phyloP scores from a whole-genome alignment of 2,113 vertebrate species.

The Chaetura pelagica region DNA sequence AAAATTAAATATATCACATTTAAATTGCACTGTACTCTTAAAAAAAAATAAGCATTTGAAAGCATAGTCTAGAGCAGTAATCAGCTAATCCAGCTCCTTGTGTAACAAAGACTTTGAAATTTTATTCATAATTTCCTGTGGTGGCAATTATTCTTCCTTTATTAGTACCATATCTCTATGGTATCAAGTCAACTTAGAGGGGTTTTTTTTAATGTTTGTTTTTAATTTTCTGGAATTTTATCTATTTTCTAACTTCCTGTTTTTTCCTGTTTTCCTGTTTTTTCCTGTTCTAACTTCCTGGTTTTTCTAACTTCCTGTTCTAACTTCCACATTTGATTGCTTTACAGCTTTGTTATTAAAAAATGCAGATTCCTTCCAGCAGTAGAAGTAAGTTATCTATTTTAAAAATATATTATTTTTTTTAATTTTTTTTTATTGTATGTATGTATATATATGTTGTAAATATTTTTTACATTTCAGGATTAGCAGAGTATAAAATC shows the following conservation, averaged over 20 bases:
- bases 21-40: neutral
- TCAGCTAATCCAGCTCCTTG: neutral
- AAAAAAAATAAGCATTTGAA: neutral
- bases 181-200: neutral
- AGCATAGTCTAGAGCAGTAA: neutral
- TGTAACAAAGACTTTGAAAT: neutral
- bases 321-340: neutral
- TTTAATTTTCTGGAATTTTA: neutral
- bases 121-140: neutral
- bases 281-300: neutral
- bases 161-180: neutral
- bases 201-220: neutral
- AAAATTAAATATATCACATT: neutral
- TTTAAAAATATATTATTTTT: neutral
- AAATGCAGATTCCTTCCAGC: neutral
- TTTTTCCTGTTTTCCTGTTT: no score
- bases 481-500: neutral
- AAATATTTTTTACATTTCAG: neutral
- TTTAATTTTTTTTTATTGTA: no score
- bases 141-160: neutral
- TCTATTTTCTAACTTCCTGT: neutral
- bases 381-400: neutral
- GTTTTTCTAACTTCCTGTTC: neutral
- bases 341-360: neutral
- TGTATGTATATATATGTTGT: fast-evolving